phyloP scores from a whole-genome alignment of 2,797 vertebrate species.

The Bradypus variegatus region DNA sequence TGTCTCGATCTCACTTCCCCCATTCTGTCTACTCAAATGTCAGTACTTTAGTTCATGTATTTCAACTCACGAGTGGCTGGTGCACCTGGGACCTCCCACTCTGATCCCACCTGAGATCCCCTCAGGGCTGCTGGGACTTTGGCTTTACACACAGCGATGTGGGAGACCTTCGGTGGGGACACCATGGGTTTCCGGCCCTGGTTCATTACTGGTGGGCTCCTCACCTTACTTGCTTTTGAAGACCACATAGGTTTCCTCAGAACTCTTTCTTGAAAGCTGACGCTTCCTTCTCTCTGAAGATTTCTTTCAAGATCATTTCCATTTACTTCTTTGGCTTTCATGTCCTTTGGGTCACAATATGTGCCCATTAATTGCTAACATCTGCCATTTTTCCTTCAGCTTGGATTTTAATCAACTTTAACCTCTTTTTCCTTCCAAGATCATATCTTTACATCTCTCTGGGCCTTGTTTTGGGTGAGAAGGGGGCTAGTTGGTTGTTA shows the following conservation, averaged over 20 bases:
- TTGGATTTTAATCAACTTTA: not conserved
- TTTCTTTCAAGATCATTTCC: not conserved
- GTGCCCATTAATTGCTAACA: too few species aligned
- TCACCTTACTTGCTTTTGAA: not conserved
- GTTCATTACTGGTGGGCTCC: not conserved
- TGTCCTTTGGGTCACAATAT: not conserved
- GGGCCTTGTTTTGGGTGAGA: not conserved
- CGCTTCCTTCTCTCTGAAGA: not conserved
- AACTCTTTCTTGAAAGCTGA: not conserved
- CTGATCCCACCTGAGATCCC: not conserved
- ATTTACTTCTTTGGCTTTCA: not conserved
- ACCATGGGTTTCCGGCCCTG: not conserved
- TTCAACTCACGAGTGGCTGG: not conserved
- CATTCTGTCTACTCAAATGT: not conserved
- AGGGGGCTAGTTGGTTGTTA: too few species aligned
- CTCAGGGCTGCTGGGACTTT: not conserved
- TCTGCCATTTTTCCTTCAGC: not conserved
- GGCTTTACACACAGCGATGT: not conserved
- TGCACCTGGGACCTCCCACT: not conserved
- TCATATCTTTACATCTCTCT: not conserved
- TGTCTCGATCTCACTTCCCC: not conserved
- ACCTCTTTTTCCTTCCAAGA: not conserved
- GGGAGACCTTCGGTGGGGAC: not conserved
- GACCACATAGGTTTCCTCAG: not conserved
- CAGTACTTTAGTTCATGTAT: not conserved